Base-by-base conservation (phyloP, 2,888 invertebrate genomes). In the Callyntrura sp. region DNA sequence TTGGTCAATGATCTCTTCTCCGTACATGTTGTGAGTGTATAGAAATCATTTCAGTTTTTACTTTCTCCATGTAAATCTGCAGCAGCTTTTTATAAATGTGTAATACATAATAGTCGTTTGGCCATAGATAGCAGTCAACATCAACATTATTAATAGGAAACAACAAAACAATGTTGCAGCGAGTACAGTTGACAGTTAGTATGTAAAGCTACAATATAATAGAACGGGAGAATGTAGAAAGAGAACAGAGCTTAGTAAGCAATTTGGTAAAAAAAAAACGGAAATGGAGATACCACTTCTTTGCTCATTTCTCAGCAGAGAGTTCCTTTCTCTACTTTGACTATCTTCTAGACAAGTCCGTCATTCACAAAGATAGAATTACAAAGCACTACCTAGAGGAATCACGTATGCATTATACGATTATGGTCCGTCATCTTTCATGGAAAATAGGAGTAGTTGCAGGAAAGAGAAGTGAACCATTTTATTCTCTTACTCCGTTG, bases 401-500 rank as follows among this genome's bases (percentile, higher is more conserved):
- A 78, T 79, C 86, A 86, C 86, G 86, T 86, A 86, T 79, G 86
- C 86, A 79, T 86, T 86, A 86, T 86, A 86, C 78, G 86, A 86
- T 86, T 79, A 86, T 86, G 55, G 48, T 68, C 86, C 79, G 86
- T 86, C 86, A 86, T 86, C 86, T 86, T 68, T 79, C 23, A 86
- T 65, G 25, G 79, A 43, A 48, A 65, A 60, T 35, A 78, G 76
- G 23, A 70, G 70, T 51, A 35, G 60, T 48, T 45, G 25, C n/a
- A 43, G 76, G 73, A n/a, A 78, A 12, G 11, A 85, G 55, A 86
- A 86, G 68, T 79, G 43, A 86, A 68, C 43, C 78, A 65, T 79
- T 85, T 76, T 57, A 79, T 43, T 85, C 51, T 73, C 55, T 45
- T 20, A 8, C 55, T 51, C 20, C 51, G 20, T 48, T 43, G 35